Base-by-base conservation (phyloP, 2,113 vertebrate genomes). In the Oryzias celebensis region DNA sequence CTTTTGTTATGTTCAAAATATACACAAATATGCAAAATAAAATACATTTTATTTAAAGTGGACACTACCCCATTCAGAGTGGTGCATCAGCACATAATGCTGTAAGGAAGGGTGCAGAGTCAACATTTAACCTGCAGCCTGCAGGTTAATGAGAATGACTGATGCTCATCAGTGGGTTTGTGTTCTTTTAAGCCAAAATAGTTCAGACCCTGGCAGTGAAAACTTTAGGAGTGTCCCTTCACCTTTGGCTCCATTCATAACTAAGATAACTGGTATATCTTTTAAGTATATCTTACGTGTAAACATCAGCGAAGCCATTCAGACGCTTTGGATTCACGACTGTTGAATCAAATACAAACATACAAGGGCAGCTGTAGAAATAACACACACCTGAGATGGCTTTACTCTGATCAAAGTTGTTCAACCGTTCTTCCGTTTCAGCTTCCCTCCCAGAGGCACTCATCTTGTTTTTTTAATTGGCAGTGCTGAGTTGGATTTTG, bases 301-400 rank as follows among this genome's bases (percentile, higher is more conserved):
- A 90, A 89, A 90, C 87, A 88, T 81, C 71, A 80, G 84, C 82
- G 80, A 72, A 80, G 82, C 77, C 77, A 24, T 50, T 78, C 42
- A 61, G 52, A 82, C 83, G 79, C 81, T 83, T 81, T 81, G 81
- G 77, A 84, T 83, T 80, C 62, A 79, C 76, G 78, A 72, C 69
- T 62, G 62, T 81, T 50, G 42, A 58, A 70, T 59, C 62, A n/a
- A 18, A 58, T 36, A 43, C 28, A 47, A n/a, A 55, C 65, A 41
- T 20, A 49, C 62, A 51, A 41, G 42, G 54, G 44, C 52, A 18
- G 43, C 23, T 42, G 24, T 41, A n/a, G 47, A 18, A 31, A 20
- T 46, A 22, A 61, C 65, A 85, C 80, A 70, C 83, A 77, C 87
- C 85, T 88, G 88, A 90, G 86, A 86, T 83, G 85, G 57, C 78